Conservation (phyloP, 23 tunicate species). For the Aplidium turbinatum region DNA sequence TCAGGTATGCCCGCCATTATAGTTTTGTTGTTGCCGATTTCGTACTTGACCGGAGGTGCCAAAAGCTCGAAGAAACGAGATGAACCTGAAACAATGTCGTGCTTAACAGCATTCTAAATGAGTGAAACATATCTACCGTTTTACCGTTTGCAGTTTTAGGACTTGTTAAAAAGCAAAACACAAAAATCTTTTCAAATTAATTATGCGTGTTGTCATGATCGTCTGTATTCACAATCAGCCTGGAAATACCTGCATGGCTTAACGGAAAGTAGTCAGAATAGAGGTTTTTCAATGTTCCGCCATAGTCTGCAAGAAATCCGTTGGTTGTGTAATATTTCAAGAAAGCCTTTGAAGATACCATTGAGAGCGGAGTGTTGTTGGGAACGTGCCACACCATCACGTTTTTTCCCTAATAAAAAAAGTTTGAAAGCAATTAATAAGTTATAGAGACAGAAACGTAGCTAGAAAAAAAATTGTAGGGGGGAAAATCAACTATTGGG, state of each 20-base stretch:
- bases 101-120: no score
- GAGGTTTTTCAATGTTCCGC: slow-evolving; percentile 42
- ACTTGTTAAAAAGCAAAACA: not conserved
- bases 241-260: slow-evolving; percentile 40
- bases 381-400: slow-evolving; percentile 77
- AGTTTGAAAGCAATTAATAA: no score
- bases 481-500: no score
- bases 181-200: no score
- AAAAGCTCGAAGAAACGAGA: slow-evolving; percentile 16
- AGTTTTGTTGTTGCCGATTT: slow-evolving; percentile 9
- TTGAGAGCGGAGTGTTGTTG: slow-evolving; percentile 10
- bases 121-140: not conserved
- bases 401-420: slow-evolving; percentile 32
- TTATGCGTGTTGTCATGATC: no score
- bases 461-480: no score
- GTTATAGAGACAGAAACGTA: no score
- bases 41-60: slow-evolving; percentile 27
- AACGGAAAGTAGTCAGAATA: slow-evolving; percentile 38
- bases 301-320: slow-evolving; percentile 47
- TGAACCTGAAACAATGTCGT: slow-evolving; percentile 22
- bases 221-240: no score
- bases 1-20: slow-evolving; percentile 28
- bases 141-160: not conserved
- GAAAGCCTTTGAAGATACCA: slow-evolving; percentile 12
- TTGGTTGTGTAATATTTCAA: slow-evolving; percentile 56